Evolutionary conservation across 2,888 invertebrate species (phyloP), one percentile per base, ranked within the genome.

Genomic region (Hydriomena furcata): DNA sequence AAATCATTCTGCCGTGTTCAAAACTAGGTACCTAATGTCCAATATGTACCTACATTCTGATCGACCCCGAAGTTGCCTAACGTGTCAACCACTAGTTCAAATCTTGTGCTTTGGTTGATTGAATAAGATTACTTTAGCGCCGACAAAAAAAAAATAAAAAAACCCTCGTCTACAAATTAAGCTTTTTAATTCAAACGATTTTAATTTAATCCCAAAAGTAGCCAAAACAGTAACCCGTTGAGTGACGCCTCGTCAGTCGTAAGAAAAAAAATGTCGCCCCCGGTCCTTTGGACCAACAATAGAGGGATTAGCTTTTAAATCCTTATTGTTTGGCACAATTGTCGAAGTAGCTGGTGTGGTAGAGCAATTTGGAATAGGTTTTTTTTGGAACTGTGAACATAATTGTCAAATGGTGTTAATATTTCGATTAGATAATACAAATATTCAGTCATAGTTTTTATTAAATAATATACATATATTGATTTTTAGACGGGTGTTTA

Each of bases 221-320:
- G 60, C 53, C 58, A 60, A 60, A 61, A 62, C 62, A 62, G 52
- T 55, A 65, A 65, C 64, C 63, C 62, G 40, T 45, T 49, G 20
- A 58, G 46, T 45, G 58, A 52, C 42, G 42, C 23, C 42, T 25
- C 30, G 50, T 37, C 44, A 40, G 21, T 0, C 21, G 6, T 11
- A 21, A 12, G 44, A 54, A 63, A 63, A n/a, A 61, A 58, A 61
- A 41, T 45, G 55, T 55, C 52, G 37, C 47, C 46, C n/a, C 24
- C 5, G 47, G 65, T 58, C 61, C 50, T 32, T 57, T 25, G 30
- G 56, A 55, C 63, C 67, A 6, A 73, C 74, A 75, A 76, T 60
- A 32, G 55, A 38, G 11, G 71, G 75, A 76, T 79, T 78, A 78
- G 38, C 41, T 60, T 55, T 55, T 65, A 66, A 69, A 61, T 56